A percentile compares a stretch with the other conserved stretches of the same genome.
Evolutionary conservation across 2,113 vertebrate species (phyloP).

Genomic region (Psittacus erithacus): DNA sequence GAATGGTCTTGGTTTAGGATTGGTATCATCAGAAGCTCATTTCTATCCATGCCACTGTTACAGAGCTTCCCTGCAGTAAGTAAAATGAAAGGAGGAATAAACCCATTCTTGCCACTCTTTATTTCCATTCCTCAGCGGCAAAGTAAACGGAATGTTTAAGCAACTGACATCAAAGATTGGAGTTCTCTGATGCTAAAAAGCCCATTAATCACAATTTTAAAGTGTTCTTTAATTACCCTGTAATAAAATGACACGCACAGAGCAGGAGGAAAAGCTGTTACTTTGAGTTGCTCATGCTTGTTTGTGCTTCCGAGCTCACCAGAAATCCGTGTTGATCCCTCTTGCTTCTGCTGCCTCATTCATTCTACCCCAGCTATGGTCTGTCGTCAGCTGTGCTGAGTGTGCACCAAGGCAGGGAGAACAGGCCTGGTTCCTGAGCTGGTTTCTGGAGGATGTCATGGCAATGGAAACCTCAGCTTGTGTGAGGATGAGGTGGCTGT

Average conservation of each 20-base stretch:
- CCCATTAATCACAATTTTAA: conserved; percentile 62
- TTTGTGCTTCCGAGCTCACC: conserved; percentile 54
- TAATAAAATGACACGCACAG: conserved; percentile 16
- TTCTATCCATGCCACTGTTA: not conserved
- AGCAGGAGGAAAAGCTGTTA: not conserved
- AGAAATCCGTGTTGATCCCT: conserved; percentile 26
- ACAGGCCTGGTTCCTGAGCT: not conserved
- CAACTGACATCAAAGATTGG: conserved; percentile 58
- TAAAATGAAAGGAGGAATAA: not conserved
- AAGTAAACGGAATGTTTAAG: conserved; percentile 60
- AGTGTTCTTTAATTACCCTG: conserved; percentile 67
- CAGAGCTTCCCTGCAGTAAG: not conserved
- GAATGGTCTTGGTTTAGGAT: not conserved
- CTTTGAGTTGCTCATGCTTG: conserved; percentile 1
- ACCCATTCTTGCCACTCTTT: not conserved
- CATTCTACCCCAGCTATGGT: not conserved
- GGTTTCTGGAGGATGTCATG: not conserved
- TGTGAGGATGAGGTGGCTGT: accelerated
- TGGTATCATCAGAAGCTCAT: not conserved
- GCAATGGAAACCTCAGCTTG: not conserved
- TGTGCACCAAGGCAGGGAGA: not conserved
- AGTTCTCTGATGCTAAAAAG: conserved; percentile 69
- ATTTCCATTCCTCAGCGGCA: conserved; percentile 46
- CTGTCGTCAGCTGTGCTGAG: not conserved
- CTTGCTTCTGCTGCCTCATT: conserved; percentile 27